Evolutionary conservation across 2,113 vertebrate species (phyloP), one percentile per base, ranked within the genome.

Genomic region (Pongo pygmaeus): DNA sequence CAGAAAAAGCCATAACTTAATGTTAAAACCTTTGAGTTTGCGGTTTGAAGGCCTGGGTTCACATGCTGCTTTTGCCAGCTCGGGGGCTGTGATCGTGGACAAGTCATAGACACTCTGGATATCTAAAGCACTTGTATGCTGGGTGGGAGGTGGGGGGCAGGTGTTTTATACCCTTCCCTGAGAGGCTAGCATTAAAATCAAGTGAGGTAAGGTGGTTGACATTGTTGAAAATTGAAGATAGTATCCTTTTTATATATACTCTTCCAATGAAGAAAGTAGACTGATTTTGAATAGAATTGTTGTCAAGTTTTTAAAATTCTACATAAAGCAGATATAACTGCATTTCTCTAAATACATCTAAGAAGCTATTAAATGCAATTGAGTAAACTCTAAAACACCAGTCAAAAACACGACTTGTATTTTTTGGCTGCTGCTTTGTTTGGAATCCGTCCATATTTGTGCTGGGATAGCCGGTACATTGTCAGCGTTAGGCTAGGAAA

Each of bases 51-150:
- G 57, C 52, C 64, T n/a, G 43, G 35, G 8, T 12, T 48, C 70
- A 55, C 30, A 1, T 6, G n/a, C 30, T 23, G 0, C 25, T 18
- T 5, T 35, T 23, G 10, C 43, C 52, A 48, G 3, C n/a, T 77
- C 32, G 0, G 10, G 48, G 48, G 35, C 52, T 32, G 6, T 25
- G 52, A 27, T 12, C 40, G 61, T 32, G 52, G 17, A 46, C 17
- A 27, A 18, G 61, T 12, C 57, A 17, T 50, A 40, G 61, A n/a
- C 3, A 8, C 46, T 40, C 17, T 32, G 50, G 46, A 27, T 50
- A 17, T 27, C 35, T 18, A 6, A 25, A 32, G 38, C 0, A 3
- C 16, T 35, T 1, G 40, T 50, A 1, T 23, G 5, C 8, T 18
- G 17, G 22, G 20, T 22, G 3, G 3, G 11, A 25, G 7, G 6